Base-by-base conservation (phyloP, 2,797 vertebrate species). In the Odontamblyopus lacepedii region DNA sequence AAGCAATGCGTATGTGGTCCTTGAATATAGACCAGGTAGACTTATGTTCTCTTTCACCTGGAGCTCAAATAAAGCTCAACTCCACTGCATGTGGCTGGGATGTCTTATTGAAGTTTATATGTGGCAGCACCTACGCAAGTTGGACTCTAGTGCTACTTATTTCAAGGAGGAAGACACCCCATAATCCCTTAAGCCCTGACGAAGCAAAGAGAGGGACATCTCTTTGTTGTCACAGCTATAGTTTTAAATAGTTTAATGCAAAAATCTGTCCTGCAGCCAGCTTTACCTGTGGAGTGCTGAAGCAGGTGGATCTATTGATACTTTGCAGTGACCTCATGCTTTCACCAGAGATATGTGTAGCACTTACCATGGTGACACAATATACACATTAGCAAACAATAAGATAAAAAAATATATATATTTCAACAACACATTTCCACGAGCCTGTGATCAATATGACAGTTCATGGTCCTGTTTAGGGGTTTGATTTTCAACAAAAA, bases 141-240 rank as follows among this genome's bases (percentile, higher is more conserved):
- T 1, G 78, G 65, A 77, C 70, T 79, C 78, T 77, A 13, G 11
- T 55, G 53, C 86, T 81, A 88, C 83, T 90, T 88, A 88, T 88
- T 85, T 19, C 68, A 26, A 26, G 19, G 23, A 75, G 3, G 50
- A 56, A 76, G 77, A 80, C 64, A 63, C 63, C 44, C 5, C 8
- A 0, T 90, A 88, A 92, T 87, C 90, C 75, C 74, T 79, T 91
- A 90, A 92, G 64, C 73, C 77, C 73, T 5, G n/a, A 6, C 55
- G 74, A 78, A 87, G 83, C 83, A 81, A 78, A 64, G 4, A n/a
- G 56, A 66, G 62, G 74, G 1, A 55, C 50, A 4, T 13, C 26
- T 27, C 35, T 44, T 18, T 26, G 51, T 56, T 12, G 0, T 72
- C 75, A 89, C 19, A 76, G 63, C 79, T 72, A 74, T 80, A 73